Evolutionary conservation across 2,113 vertebrate genomes (phyloP), one percentile per base, ranked within the genome.

Genomic region (Saiga tatarica): DNA sequence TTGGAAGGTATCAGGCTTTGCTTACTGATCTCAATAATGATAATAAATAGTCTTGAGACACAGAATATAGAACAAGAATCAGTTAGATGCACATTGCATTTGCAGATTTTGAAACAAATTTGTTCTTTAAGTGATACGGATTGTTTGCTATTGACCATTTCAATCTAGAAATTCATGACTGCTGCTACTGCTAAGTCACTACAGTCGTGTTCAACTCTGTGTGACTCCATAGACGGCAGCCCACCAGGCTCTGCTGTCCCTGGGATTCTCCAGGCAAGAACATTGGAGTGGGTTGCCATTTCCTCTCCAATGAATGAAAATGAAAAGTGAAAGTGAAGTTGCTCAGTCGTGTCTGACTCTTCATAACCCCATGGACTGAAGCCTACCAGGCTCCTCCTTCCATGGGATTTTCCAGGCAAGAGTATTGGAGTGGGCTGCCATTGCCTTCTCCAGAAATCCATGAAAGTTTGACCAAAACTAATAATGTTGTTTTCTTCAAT

Each of bases 91-190:
- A 13, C 6, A 36, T 62, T 88, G 60, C 13, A 60, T 78, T 85
- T 81, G 3, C 1, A 95, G 33, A 9, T 64, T 95, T 94, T 93
- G 91, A 88, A 96, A 76, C 59, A 93, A 82, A 64, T 89, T 88
- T 85, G 36, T 19, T 64, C 21, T 50, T 74, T 42, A 89, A 95
- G 3, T 9, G 17, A 60, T 74, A 93, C 13, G 1, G 52, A 88
- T 84, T 90, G 14, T 39, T 93, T 57, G 52, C 36, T 76, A 76
- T 52, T 67, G 42, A 87, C 8, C 10, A 33, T 47, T 94, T 90
- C 12, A 89, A 57, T 62, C 92, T 59, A 15, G n/a, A 97, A 84
- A 84, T 47, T 7, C 57, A 79, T 30, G 13, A 60, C 25, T 28
- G 25, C 57, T 59, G 25, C 25, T 59, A 12, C 57, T 26, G 57